Evolutionary conservation across 2,888 invertebrate genomes (phyloP).

Genomic region (Ischnura elegans): DNA sequence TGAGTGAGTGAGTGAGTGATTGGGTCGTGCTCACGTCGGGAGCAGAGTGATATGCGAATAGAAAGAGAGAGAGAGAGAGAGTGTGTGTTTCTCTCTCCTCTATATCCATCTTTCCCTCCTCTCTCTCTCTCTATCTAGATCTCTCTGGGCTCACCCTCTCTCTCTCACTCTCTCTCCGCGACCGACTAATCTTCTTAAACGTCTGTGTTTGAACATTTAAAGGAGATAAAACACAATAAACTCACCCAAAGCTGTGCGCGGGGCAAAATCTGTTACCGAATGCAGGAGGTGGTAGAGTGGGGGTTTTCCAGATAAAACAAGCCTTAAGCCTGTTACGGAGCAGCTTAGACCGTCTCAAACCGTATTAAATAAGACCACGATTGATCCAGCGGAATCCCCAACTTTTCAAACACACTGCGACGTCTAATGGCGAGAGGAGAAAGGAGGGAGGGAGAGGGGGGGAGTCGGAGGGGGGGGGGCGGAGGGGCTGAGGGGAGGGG

Average conservation of each 20-base stretch:
- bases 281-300: constrained; percentile 73
- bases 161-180: not conserved
- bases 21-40: no score
- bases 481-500: not conserved
- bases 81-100: no score
- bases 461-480: not conserved
- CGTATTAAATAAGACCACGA: constrained; percentile 76
- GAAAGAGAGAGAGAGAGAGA: no score
- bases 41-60: no score
- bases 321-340: constrained; percentile 76
- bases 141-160: not conserved
- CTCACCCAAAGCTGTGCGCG: constrained; percentile 76
- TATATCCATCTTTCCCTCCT: no score
- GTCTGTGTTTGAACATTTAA: constrained; percentile 69
- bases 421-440: constrained; percentile 71
- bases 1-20: no score
- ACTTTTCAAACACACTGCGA: constrained; percentile 74
- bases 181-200: constrained; percentile 68
- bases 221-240: constrained; percentile 76
- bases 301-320: constrained; percentile 75
- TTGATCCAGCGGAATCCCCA: constrained; percentile 75
- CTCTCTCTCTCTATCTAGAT: not conserved
- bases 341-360: constrained; percentile 75
- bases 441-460: constrained; percentile 28
- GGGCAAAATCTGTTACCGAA: constrained; percentile 75